Percentiles rank a stretch among this genome's conserved stretches.
Evolutionary conservation across 2,888 invertebrate species (phyloP).

Genomic region (Carpatolechia fugitivella): DNA sequence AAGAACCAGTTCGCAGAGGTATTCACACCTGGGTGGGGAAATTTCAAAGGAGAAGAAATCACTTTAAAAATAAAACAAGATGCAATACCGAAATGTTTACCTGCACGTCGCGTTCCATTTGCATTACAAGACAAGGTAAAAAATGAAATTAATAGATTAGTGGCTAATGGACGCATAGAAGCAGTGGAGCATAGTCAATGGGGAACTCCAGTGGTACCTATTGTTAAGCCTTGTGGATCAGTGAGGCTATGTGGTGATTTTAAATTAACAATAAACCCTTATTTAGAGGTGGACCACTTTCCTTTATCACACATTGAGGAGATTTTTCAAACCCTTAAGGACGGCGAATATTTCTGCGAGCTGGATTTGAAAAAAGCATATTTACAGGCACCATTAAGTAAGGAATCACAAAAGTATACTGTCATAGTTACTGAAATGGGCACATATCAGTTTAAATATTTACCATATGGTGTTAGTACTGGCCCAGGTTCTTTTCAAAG

Average conservation of each 20-base stretch:
- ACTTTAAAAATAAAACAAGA: conserved; percentile 1
- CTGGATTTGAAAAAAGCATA: conserved; percentile 25
- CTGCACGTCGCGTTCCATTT: conserved; percentile 22
- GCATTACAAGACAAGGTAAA: conserved; percentile 25
- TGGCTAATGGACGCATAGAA: conserved; percentile 15
- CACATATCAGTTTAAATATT: conserved; percentile 18
- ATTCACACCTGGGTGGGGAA: conserved; percentile 21
- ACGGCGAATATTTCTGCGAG: conserved; percentile 22
- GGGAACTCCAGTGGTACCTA: conserved; percentile 29
- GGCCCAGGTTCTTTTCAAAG: conserved; percentile 22
- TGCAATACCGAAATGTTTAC: conserved; percentile 10
- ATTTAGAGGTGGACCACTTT: conserved; percentile 13
- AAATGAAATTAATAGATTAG: conserved; percentile 18
- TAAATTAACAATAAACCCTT: conserved; percentile 23
- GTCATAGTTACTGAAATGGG: conserved; percentile 20
- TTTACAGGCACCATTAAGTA: conserved; percentile 19
- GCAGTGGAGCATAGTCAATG: conserved; percentile 22
- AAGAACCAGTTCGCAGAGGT: conserved; percentile 17
- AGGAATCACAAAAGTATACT: conserved; percentile 15
- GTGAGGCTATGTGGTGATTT: conserved; percentile 29
- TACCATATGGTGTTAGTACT: conserved; percentile 19
- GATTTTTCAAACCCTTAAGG: conserved; percentile 3
- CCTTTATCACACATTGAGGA: not conserved
- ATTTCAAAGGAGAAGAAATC: conserved; percentile 16
- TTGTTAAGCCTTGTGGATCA: conserved; percentile 26